These are phyloP conservation scores for Electrophaes corylata DNA, from an alignment of 2,888 invertebrate species.

Conservation along the genomic window DNA sequence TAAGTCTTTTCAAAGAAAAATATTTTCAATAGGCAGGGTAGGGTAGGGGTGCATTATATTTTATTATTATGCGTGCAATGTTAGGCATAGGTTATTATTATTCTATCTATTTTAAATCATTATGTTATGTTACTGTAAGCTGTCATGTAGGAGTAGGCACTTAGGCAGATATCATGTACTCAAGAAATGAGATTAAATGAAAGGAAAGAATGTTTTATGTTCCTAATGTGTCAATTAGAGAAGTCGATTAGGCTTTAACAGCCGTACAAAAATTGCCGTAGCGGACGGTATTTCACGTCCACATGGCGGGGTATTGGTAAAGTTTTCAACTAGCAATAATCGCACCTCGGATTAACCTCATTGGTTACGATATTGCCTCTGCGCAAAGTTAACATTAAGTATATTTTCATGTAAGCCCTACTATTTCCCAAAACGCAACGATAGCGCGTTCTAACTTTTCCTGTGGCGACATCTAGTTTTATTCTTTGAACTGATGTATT, in stretches of 20 bases:
- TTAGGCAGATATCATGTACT: too few species aligned
- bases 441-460: constrained; percentile 27
- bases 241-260: constrained; percentile 75
- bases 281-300: constrained; percentile 94
- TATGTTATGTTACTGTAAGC: too few species aligned
- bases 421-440: constrained; percentile 16
- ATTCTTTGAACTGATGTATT: constrained; percentile 4
- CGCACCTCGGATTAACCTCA: constrained; percentile 95
- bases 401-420: neutral
- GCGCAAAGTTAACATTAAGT: constrained; percentile 89
- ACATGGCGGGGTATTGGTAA: constrained; percentile 95
- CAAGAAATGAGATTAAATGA: too few species aligned
- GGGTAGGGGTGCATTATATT: too few species aligned
- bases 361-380: constrained; percentile 96
- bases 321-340: constrained; percentile 97
- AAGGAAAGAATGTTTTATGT: too few species aligned
- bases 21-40: too few species aligned
- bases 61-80: too few species aligned
- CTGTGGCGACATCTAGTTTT: constrained; percentile 27
- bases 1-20: too few species aligned
- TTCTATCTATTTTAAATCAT: too few species aligned
- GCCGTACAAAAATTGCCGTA: constrained; percentile 92
- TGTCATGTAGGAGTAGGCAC: too few species aligned
- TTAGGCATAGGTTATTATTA: too few species aligned
- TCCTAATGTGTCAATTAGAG: too few species aligned